A percentile compares a stretch with the other conserved stretches of the same genome.
Conservation (phyloP, 2,888 invertebrate species). For the Listrodromus nycthemerus region DNA sequence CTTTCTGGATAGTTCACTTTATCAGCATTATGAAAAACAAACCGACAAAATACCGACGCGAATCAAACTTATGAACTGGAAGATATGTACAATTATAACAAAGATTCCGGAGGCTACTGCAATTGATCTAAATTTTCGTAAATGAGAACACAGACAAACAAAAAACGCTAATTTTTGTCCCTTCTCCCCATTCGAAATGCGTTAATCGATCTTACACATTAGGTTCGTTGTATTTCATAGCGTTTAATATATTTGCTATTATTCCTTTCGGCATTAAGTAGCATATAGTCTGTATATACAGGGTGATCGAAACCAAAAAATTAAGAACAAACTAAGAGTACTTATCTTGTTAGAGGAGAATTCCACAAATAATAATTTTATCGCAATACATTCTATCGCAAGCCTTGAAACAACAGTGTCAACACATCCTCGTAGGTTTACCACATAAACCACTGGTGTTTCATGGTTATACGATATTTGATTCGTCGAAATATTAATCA, state of each 20-base stretch:
- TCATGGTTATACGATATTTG: constrained; percentile 32
- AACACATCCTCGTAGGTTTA: constrained; percentile 1
- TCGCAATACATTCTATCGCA: constrained; percentile 51
- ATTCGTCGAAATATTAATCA: constrained; percentile 55
- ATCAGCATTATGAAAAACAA: constrained; percentile 30
- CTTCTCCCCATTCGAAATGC: constrained; percentile 32
- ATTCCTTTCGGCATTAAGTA: constrained; percentile 58
- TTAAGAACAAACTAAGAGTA: constrained; percentile 51
- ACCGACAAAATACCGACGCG: constrained; percentile 37
- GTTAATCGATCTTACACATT: constrained; percentile 41
- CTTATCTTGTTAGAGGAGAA: constrained; percentile 52
- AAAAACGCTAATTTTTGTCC: constrained; percentile 29
- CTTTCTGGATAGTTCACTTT: constrained; percentile 22
- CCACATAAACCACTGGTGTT: constrained; percentile 5
- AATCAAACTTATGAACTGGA: constrained; percentile 59
- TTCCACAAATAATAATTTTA: constrained; percentile 61
- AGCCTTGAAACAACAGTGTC: constrained; percentile 7
- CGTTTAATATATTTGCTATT: constrained; percentile 56
- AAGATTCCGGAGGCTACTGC: constrained; percentile 42
- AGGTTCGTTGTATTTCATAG: constrained; percentile 43
- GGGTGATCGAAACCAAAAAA: constrained; percentile 41
- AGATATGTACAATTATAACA: constrained; percentile 51
- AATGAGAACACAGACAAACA: constrained; percentile 17
- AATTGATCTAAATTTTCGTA: constrained; percentile 37
- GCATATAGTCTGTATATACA: constrained; percentile 65